A percentile compares a stretch with the other conserved stretches of the same genome.
Conservation (phyloP, 1,140 invertebrate species). For the Polypedilum vanderplanki region DNA sequence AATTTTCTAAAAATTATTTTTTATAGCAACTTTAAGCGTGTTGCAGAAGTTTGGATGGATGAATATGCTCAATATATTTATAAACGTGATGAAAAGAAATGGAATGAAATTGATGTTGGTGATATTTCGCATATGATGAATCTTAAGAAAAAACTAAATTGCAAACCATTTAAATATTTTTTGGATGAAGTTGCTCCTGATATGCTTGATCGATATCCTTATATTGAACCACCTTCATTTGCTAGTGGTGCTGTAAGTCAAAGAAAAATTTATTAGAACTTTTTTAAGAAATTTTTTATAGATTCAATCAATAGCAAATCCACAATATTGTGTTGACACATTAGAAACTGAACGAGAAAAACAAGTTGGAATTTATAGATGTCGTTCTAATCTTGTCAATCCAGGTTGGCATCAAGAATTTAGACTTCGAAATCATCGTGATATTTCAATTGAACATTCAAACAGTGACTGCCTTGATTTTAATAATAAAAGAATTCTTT, state of each 20-base stretch:
- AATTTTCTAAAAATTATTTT: constrained; percentile 6
- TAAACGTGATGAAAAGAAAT: constrained; percentile 51
- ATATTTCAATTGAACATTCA: background rate
- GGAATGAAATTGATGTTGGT: constrained; percentile 54
- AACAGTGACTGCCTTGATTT: background rate
- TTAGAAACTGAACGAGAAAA: background rate
- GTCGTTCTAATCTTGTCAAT: background rate
- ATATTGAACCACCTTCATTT: constrained; percentile 64
- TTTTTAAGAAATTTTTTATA: background rate
- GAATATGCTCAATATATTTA: constrained; percentile 75
- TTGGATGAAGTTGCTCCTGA: constrained; percentile 77
- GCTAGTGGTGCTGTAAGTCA: constrained; percentile 42
- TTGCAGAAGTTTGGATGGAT: constrained; percentile 88
- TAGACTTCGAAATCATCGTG: background rate
- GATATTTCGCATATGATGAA: constrained; percentile 60
- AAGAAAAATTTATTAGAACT: background rate
- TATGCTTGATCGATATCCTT: constrained; percentile 65
- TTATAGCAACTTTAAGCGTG: constrained; percentile 63
- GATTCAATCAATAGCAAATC: background rate
- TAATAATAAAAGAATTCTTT: background rate
- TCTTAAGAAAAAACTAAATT: constrained; percentile 59
- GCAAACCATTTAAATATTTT: constrained; percentile 80
- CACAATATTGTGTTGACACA: background rate
- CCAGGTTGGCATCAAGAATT: background rate
- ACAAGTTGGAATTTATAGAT: background rate